Percentiles rank a stretch among this genome's conserved stretches.
These are phyloP conservation scores for Dipodomys spectabilis DNA, from an alignment of 2,113 vertebrate species.

Conservation along the genomic window DNA sequence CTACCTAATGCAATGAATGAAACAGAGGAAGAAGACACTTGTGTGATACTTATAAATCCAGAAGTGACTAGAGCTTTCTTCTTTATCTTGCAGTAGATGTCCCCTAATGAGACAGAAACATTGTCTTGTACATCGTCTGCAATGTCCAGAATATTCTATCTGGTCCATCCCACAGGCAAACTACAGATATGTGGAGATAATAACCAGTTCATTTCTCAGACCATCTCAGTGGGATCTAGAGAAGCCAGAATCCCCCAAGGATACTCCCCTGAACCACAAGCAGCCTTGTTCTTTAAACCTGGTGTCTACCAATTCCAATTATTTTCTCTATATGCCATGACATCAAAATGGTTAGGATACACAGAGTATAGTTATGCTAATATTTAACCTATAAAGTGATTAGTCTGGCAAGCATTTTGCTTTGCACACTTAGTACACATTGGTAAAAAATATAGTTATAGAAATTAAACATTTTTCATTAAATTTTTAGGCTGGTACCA, in stretches of 20 bases:
- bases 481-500: no score
- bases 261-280: background rate
- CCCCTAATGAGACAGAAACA: background rate
- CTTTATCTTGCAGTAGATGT: background rate
- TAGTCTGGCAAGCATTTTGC: background rate
- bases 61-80: background rate
- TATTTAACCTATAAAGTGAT: conserved; percentile 14
- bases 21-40: background rate
- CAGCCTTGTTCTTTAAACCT: background rate
- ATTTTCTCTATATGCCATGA: conserved; percentile 2
- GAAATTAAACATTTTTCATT: no score
- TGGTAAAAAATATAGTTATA: no score
- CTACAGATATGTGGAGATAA: background rate
- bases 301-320: background rate
- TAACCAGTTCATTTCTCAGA: background rate
- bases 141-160: background rate
- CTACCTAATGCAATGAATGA: background rate
- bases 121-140: background rate
- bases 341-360: background rate
- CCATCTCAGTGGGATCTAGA: background rate
- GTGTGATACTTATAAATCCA: background rate
- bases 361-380: background rate
- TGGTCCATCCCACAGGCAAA: background rate
- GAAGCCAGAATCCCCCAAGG: background rate
- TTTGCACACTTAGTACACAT: no score